Evolutionary conservation across 2,113 vertebrate genomes (phyloP), one percentile per base, ranked within the genome.

Genomic region (Pampusana beccarii): DNA sequence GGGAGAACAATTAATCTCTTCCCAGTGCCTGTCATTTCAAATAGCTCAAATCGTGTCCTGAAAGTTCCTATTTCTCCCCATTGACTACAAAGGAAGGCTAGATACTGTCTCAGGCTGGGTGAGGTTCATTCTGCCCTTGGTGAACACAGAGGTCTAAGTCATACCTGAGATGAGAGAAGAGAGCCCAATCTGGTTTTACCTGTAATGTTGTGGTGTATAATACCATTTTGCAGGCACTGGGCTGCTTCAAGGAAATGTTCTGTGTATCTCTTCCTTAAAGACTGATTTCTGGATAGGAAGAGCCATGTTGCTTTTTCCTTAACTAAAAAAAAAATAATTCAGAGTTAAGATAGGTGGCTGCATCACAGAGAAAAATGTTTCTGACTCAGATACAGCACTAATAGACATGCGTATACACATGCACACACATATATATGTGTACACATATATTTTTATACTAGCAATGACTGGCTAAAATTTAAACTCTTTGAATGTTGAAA

Each of bases 271-370:
- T 97, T 98, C 96, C 98, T 97, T 50, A 98, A 89, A 46, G 98
- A 98, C n/a, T 95, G 75, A 86, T 97, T 97, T 91, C 98, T 97
- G 91, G 98, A 98, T 77, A 98, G 92, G 96, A 98, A 98, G 3
- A 98, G 93, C 98, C 98, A 98, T 51, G 94, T 80, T 53, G 93
- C 89, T 80, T 97, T 96, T 95, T 95, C 93, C 75, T 97, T 95
- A 90, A 71, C 97, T 98, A 53, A 44, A 46, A 90, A 46, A 89
- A 70, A 19, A 67, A 34, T 89, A 81, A 93, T 36, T 87, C 66
- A 75, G 57, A 81, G 72, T 84, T 86, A 64, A 86, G 38, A 54
- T 3, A 75, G 16, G 29, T 7, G 16, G 31, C 23, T 11, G 8
- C 57, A 51, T 16, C 48, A 38, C 2, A 80, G 38, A 71, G 17